phyloP scores from a whole-genome alignment of 2,888 invertebrate genomes.

The Leptura quadrifasciata region DNA sequence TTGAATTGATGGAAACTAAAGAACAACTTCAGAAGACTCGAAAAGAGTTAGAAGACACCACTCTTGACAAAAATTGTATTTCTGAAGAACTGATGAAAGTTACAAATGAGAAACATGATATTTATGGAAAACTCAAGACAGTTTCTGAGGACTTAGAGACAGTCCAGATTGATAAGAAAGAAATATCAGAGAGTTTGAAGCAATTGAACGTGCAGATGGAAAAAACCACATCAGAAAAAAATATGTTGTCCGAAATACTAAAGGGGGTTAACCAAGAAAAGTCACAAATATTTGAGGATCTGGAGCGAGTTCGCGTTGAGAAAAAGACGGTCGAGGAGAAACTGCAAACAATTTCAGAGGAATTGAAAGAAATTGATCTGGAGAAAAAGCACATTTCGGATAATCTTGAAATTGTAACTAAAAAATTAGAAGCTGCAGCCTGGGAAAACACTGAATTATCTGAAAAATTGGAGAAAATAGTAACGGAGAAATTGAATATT shows the following conservation, averaged over 20 bases:
- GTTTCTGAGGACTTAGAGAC: not conserved
- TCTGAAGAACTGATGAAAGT: not conserved
- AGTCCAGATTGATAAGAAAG: slow-evolving; percentile 6
- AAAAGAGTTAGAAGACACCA: slow-evolving; percentile 28
- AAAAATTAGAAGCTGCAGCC: not conserved
- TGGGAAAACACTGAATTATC: not conserved
- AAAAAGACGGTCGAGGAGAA: not conserved
- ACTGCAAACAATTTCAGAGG: not conserved
- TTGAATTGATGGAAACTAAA: slow-evolving; percentile 22
- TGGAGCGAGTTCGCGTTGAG: not conserved
- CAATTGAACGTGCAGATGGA: not conserved
- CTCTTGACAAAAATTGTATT: slow-evolving; percentile 31
- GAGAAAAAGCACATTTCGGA: not conserved
- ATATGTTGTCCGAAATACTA: not conserved
- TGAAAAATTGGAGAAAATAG: not conserved
- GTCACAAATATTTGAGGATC: not conserved
- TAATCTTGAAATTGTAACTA: not conserved
- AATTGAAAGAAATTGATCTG: not conserved
- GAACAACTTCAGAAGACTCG: slow-evolving; percentile 22
- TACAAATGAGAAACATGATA: slow-evolving; percentile 12
- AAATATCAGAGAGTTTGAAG: not conserved
- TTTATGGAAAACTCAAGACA: slow-evolving; percentile 12
- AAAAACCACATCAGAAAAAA: not conserved
- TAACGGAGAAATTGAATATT: not conserved
- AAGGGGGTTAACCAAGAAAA: not conserved